Conservation (phyloP, 2,888 invertebrate genomes). For the Synanthedon myopaeformis region DNA sequence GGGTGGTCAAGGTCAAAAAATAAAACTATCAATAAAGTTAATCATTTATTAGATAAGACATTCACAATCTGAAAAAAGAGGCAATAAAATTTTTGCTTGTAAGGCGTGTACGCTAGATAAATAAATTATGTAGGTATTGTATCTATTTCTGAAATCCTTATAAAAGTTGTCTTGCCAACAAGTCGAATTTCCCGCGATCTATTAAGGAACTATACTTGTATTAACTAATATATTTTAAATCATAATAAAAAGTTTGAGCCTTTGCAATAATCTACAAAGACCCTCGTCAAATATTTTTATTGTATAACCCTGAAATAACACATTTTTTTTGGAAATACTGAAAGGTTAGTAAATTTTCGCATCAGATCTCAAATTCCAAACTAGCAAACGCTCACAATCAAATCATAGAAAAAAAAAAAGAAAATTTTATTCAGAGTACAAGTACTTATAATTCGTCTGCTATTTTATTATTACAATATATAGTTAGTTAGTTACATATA, state of each 20-base stretch:
- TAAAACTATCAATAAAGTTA: conserved; percentile 41
- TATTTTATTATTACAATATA: no score
- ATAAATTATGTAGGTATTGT: conserved; percentile 57
- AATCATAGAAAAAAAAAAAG: not conserved
- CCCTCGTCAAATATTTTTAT: no score
- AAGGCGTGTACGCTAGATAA: conserved; percentile 58
- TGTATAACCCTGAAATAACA: not conserved
- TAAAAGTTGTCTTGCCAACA: conserved; percentile 37
- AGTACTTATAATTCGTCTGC: not conserved
- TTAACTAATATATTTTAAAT: conserved; percentile 26
- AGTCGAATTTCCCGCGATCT: conserved; percentile 20
- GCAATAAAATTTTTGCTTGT: conserved; percentile 54
- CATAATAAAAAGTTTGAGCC: no score
- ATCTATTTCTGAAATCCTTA: conserved; percentile 26
- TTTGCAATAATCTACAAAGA: no score
- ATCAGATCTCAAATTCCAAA: not conserved
- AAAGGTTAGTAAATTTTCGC: not conserved
- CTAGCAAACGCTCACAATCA: not conserved
- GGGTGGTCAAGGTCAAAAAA: not conserved
- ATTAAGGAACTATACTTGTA: conserved; percentile 31
- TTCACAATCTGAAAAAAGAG: conserved; percentile 56
- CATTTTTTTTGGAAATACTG: not conserved
- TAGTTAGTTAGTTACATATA: no score
- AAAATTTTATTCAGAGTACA: not conserved
- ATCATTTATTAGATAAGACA: conserved; percentile 64